A percentile compares a stretch with the other conserved stretches of the same genome.
These are phyloP conservation scores for Brassicogethes aeneus DNA, from an alignment of 2,888 invertebrate genomes.

Conservation along the genomic window DNA sequence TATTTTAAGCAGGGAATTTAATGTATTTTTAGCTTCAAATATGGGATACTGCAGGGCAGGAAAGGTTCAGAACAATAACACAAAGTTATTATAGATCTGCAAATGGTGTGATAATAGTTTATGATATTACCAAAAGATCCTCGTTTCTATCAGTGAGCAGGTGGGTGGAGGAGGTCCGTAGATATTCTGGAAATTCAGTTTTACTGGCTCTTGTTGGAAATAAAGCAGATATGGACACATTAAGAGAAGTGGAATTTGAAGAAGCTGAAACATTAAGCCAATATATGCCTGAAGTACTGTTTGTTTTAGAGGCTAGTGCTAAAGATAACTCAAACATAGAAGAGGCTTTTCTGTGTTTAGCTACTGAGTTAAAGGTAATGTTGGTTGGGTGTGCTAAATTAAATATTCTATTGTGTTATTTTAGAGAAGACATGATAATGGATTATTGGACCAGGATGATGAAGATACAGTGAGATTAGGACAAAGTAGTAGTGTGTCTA, in stretches of 20 bases:
- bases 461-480: slow-evolving; percentile 59
- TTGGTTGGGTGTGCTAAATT: background rate
- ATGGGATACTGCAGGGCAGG: slow-evolving; percentile 97
- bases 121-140: slow-evolving; percentile 89
- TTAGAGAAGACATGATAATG: slow-evolving; percentile 68
- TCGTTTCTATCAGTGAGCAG: slow-evolving; percentile 86
- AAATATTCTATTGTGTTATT: slow-evolving; percentile 25
- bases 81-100: slow-evolving; percentile 96
- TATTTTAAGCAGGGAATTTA: background rate
- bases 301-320: slow-evolving; percentile 82
- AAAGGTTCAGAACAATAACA: slow-evolving; percentile 92
- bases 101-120: slow-evolving; percentile 94
- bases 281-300: slow-evolving; percentile 77
- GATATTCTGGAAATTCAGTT: slow-evolving; percentile 88
- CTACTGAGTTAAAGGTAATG: slow-evolving; percentile 74
- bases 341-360: slow-evolving; percentile 76
- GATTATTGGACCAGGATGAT: slow-evolving; percentile 50
- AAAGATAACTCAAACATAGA: slow-evolving; percentile 89
- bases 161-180: slow-evolving; percentile 93
- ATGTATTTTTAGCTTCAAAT: slow-evolving; percentile 67
- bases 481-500: slow-evolving; percentile 57
- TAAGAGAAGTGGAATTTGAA: slow-evolving; percentile 74
- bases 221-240: slow-evolving; percentile 76
- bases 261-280: slow-evolving; percentile 83
- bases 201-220: slow-evolving; percentile 87